These are phyloP conservation scores for Egretta garzetta DNA, from an alignment of 2,113 vertebrate genomes.

Conservation along the genomic window DNA sequence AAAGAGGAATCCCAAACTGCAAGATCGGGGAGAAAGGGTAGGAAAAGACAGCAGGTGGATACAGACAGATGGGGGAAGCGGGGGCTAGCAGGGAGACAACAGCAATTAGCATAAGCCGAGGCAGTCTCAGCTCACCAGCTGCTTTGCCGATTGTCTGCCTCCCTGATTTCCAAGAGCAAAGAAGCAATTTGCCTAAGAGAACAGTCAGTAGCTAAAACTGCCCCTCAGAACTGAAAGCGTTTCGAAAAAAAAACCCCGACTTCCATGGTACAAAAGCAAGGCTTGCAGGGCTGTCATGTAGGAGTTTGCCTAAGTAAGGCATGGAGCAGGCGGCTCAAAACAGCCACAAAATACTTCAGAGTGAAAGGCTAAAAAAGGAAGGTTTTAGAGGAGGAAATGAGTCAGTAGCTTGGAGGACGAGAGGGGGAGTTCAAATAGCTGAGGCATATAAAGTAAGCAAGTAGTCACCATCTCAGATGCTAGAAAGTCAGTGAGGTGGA, in stretches of 20 bases:
- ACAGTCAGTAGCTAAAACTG: neutral
- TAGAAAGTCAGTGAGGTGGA: neutral
- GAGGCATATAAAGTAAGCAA: constrained; percentile 51
- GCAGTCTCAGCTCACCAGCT: constrained; percentile 43
- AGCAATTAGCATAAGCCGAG: constrained; percentile 19
- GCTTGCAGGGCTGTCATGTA: neutral
- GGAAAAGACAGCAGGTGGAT: constrained; percentile 21
- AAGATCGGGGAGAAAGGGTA: neutral
- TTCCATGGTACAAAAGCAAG: constrained; percentile 30
- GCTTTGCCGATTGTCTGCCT: constrained; percentile 4
- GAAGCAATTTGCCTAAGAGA: neutral
- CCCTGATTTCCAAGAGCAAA: neutral
- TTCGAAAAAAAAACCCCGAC: accelerated
- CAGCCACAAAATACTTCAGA: constrained; percentile 25
- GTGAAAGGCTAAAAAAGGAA: constrained; percentile 48
- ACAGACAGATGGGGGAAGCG: neutral
- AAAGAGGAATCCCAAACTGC: neutral
- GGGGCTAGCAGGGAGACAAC: constrained; percentile 1
- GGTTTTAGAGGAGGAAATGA: constrained; percentile 73
- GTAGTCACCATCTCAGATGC: constrained; percentile 15
- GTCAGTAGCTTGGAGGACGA: constrained; percentile 65
- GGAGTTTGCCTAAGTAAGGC: constrained; percentile 63
- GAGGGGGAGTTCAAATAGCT: constrained; percentile 66
- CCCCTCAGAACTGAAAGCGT: neutral
- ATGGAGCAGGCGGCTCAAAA: neutral